Evolutionary conservation across 2,113 vertebrate genomes (phyloP), one percentile per base, ranked within the genome.

Genomic region (Aplodontia rufa): DNA sequence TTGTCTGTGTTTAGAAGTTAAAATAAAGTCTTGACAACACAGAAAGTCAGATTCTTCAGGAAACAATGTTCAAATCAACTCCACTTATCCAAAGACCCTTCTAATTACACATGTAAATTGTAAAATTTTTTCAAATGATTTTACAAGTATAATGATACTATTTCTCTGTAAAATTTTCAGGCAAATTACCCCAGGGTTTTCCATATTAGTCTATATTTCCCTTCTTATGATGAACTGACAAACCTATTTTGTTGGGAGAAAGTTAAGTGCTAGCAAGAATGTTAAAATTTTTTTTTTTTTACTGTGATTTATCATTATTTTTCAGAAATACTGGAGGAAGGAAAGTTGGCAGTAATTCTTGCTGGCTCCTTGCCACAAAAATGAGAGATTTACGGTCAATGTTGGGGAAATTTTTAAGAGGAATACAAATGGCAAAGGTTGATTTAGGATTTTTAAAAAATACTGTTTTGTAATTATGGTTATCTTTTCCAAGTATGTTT

Each of bases 181-280:
- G 35, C 10, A 75, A 30, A 62, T 89, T 93, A 42, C 20, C 69
- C 37, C 35, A 16, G n/a, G 80, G 3, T 75, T 8, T n/a, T 68
- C 17, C 72, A 8, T 20, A 32, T 22, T 32, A 87, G 66, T 74
- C 49, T 58, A 5, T 53, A 42, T 81, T 74, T 93, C 10, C 9
- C 8, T 85, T 81, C 30, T 30, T 75, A n/a, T 72, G 62, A 86
- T n/a, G 0, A 62, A 3, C 0, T 81, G 16, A 0, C 14, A 35
- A 83, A 62, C 42, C 3, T 10, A 0, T 93, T 97, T 58, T 94
- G 47, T 92, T 90, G 64, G 28, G 17, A 28, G 8, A 53, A 11
- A 87, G 42, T 87, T 95, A 84, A 32, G 62, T 2, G 42, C 75
- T 76, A 87, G 35, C 49, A 91, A 78, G 92, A 96, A 96, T 62